Percentiles rank a stretch among this genome's conserved stretches.
Conservation (phyloP, 2,797 vertebrate genomes). For the Gambusia yucatana region DNA sequence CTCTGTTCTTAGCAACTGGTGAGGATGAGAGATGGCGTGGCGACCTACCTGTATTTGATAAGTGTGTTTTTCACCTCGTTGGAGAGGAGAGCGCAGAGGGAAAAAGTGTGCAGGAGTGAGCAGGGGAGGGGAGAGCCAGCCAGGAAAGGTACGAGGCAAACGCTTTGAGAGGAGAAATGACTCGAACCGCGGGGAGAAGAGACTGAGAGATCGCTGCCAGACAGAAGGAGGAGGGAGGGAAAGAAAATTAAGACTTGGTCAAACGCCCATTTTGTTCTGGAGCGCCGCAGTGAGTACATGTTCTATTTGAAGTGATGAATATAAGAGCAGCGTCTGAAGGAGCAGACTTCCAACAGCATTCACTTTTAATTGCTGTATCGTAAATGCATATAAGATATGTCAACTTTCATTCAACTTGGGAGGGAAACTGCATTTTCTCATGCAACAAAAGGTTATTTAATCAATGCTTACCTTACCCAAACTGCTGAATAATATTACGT, state of each 20-base stretch:
- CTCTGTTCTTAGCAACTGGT: conserved; percentile 70
- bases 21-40: conserved; percentile 69
- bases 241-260: conserved; percentile 28
- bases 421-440: conserved; percentile 8
- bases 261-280: conserved; percentile 25
- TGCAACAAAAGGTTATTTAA: not conserved
- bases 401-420: conserved; percentile 40
- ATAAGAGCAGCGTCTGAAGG: conserved; percentile 31
- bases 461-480: not conserved
- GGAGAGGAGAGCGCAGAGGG: conserved; percentile 65
- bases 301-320: conserved; percentile 55
- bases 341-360: conserved; percentile 16
- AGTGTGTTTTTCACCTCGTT: conserved; percentile 79
- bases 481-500: not conserved
- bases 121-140: conserved; percentile 55
- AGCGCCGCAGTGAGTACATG: conserved; percentile 66
- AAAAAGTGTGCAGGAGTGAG: conserved; percentile 54
- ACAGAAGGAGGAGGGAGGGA: conserved; percentile 30
- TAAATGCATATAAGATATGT: conserved; percentile 40
- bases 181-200: conserved; percentile 25
- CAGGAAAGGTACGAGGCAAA: conserved; percentile 56
- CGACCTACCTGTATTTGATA: conserved; percentile 76
- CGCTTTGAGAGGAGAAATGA: conserved; percentile 34
- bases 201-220: conserved; percentile 34
- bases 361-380: conserved; percentile 23